Evolutionary conservation across 2,888 invertebrate species (phyloP).

Genomic region (Ellobium chinense): DNA sequence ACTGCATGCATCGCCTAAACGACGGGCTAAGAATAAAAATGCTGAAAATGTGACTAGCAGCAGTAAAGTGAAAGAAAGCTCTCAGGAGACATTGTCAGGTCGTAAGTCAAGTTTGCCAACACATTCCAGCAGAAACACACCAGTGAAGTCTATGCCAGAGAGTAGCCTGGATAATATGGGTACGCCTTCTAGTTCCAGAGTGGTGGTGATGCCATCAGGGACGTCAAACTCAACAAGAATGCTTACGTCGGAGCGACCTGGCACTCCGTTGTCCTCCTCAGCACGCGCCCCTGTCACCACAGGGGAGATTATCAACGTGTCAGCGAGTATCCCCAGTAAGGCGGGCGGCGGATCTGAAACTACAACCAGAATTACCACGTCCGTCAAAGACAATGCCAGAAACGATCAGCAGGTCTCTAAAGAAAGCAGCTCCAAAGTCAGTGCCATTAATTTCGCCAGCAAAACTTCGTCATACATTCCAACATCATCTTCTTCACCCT

Average conservation of each 20-base stretch:
- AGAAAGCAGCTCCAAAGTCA: too few species aligned
- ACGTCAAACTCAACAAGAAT: not conserved
- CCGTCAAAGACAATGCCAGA: not conserved
- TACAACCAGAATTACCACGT: not conserved
- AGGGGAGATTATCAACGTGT: conserved; percentile 10
- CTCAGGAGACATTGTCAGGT: not conserved
- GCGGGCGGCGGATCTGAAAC: not conserved
- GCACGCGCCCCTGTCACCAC: conserved; percentile 37
- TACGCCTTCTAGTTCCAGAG: not conserved
- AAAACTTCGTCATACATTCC: not conserved
- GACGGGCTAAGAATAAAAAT: not conserved
- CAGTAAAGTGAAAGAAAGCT: not conserved
- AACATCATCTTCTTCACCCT: conserved; percentile 5
- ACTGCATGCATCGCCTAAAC: conserved; percentile 19
- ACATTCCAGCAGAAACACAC: not conserved
- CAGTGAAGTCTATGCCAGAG: not conserved
- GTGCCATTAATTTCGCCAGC: too few species aligned
- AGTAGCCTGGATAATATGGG: not conserved
- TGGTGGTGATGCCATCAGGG: not conserved
- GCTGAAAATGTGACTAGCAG: not conserved
- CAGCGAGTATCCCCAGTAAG: not conserved
- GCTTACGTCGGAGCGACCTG: not conserved
- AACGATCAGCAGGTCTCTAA: too few species aligned
- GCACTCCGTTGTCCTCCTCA: not conserved
- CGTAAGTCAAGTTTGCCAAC: not conserved